phyloP scores from a whole-genome alignment of 2,113 vertebrate genomes.

The Montifringilla adamsi region DNA sequence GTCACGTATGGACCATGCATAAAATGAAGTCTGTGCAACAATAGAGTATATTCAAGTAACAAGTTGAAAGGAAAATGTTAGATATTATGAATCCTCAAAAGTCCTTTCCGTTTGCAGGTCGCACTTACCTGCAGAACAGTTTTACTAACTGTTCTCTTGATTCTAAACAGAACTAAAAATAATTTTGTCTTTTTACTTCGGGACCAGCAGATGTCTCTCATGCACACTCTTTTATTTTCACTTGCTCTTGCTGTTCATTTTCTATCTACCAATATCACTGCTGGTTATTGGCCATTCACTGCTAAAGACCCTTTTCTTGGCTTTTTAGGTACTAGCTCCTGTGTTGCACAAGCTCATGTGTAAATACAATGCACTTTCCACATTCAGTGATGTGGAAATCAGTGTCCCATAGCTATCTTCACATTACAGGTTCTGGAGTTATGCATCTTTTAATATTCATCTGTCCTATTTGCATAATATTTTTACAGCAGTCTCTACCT shows the following conservation, averaged over 20 bases:
- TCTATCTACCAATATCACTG: not conserved
- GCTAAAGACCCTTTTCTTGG: not conserved
- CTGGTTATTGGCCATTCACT: not conserved
- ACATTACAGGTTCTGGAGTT: not conserved
- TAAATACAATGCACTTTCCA: not conserved
- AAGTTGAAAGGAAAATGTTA: not conserved
- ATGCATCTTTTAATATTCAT: not conserved
- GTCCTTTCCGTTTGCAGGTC: not conserved
- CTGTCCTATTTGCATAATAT: conserved; percentile 21
- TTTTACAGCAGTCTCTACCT: conserved; percentile 7
- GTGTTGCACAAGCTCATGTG: not conserved
- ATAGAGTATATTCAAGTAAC: not conserved
- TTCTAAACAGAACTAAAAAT: not conserved
- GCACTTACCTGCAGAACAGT: not conserved
- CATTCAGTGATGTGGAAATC: not conserved
- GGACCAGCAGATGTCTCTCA: not conserved
- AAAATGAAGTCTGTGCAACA: not conserved
- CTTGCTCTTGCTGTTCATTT: not conserved
- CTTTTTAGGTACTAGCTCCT: not conserved
- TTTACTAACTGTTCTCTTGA: not conserved
- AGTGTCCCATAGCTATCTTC: not conserved
- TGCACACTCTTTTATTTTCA: not conserved
- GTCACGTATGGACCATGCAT: not conserved
- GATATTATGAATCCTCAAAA: not conserved
- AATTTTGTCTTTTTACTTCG: not conserved